Evolutionary conservation across 2,113 vertebrate species (phyloP).

Genomic region (Balaenoptera acutorostrata): DNA sequence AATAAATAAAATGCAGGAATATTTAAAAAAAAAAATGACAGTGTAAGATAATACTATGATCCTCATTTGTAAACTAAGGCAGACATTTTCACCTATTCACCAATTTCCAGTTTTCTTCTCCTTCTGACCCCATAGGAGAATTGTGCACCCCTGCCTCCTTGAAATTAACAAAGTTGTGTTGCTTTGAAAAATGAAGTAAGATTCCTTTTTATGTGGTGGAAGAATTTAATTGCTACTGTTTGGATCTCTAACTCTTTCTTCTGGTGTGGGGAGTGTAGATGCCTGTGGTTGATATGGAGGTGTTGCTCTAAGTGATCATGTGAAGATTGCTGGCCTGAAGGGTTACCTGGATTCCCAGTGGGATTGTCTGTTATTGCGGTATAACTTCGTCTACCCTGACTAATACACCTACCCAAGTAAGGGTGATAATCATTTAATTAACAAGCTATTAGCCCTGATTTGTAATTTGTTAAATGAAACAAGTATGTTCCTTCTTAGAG

Average conservation of each 20-base stretch:
- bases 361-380: not conserved
- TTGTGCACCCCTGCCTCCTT: not conserved
- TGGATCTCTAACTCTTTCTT: not conserved
- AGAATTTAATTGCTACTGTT: not conserved
- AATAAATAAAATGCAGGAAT: no score
- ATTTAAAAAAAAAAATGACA: no score
- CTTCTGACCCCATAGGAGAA: not conserved
- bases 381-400: not conserved
- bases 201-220: not conserved
- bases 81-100: not conserved
- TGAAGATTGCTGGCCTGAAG: not conserved
- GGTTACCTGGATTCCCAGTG: not conserved
- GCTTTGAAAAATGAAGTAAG: not conserved
- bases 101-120: not conserved
- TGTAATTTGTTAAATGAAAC: not conserved
- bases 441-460: not conserved
- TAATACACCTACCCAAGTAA: not conserved
- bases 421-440: not conserved
- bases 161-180: not conserved
- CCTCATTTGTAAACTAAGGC: not conserved
- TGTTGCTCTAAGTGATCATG: accelerated
- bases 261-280: not conserved
- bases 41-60: not conserved
- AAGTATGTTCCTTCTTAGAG: not conserved
- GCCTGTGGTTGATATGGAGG: not conserved